Evolutionary conservation across 2,888 invertebrate species (phyloP), one percentile per base, ranked within the genome.

Genomic region (Pasiphila rectangulata): DNA sequence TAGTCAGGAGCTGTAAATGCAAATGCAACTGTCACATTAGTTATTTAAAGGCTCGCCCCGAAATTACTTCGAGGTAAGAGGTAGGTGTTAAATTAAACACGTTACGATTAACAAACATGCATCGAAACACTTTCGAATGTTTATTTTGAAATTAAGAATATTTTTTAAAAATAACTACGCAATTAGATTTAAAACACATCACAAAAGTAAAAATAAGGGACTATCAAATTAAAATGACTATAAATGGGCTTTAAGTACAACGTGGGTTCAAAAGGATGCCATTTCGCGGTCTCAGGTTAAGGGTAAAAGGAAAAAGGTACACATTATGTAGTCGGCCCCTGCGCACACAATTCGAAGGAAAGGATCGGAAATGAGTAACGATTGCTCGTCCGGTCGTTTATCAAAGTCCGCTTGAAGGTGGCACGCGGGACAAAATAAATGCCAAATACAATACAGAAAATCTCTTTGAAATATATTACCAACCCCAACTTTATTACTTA

Each of bases 291-390:
- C 64, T 57, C 63, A 64, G 58, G 67, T 65, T 63, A 55, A 57
- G 63, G 63, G 61, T 60, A 56, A 57, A 61, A 61, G 72, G 66
- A 72, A 74, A 77, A 77, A 75, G 72, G 76, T 72, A 67, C 66
- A 67, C 72, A 75, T 76, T 73, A 72, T 65, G 63, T 52, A 65
- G 61, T 55, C 57, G 65, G 63, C 42, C 53, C 46, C 60, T 61
- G 57, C 57, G 60, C 57, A 64, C 66, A 64, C 68, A 72, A 72
- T 72, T 68, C 68, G 59, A 59, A 72, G 74, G 72, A 63, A 70
- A 73, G 75, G 76, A 73, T 75, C 75, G 78, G 79, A 81, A 84
- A 84, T 84, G 79, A 83, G 80, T 79, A 78, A 79, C 77, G 79
- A 78, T 78, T 78, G 72, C 73, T 75, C 69, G 72, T 74, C 76